These are phyloP conservation scores for Diplodus puntazzo DNA, from an alignment of 2,797 vertebrate genomes.

Conservation along the genomic window DNA sequence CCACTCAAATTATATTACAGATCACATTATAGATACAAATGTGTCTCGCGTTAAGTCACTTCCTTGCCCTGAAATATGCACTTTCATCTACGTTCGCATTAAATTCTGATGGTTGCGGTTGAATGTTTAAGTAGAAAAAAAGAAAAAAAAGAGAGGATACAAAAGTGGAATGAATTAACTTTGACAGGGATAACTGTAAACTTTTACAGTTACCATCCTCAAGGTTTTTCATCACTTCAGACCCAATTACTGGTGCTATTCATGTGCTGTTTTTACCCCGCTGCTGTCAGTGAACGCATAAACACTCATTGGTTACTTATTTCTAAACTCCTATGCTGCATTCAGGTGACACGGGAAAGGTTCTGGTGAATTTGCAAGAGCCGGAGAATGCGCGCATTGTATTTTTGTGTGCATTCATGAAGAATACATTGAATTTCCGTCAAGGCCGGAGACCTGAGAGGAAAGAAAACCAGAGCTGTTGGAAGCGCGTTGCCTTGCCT, in stretches of 20 bases:
- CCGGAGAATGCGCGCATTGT: too few species aligned
- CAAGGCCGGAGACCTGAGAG: not conserved
- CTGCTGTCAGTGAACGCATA: not conserved
- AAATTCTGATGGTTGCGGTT: slow-evolving; percentile 22
- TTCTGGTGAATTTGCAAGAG: too few species aligned
- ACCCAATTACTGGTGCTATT: not conserved
- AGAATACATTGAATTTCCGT: not conserved
- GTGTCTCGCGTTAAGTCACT: slow-evolving; percentile 31
- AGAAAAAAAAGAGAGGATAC: not conserved
- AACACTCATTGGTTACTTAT: not conserved
- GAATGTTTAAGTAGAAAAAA: slow-evolving; percentile 27
- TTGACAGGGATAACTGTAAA: not conserved
- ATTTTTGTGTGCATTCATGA: not conserved
- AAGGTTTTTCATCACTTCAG: not conserved
- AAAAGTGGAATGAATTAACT: not conserved
- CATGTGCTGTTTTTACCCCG: not conserved
- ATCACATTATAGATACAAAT: slow-evolving; percentile 57
- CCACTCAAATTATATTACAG: slow-evolving; percentile 46
- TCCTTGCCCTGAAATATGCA: slow-evolving; percentile 29
- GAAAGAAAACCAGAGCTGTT: not conserved
- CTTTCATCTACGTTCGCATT: slow-evolving; percentile 48
- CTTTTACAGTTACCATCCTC: not conserved
- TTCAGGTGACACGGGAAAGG: too few species aligned
- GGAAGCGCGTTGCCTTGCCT: too few species aligned
- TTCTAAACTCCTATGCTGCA: too few species aligned